These are phyloP conservation scores for Pristionchus arcanus DNA, from an alignment of 2,888 invertebrate species.

Conservation along the genomic window DNA sequence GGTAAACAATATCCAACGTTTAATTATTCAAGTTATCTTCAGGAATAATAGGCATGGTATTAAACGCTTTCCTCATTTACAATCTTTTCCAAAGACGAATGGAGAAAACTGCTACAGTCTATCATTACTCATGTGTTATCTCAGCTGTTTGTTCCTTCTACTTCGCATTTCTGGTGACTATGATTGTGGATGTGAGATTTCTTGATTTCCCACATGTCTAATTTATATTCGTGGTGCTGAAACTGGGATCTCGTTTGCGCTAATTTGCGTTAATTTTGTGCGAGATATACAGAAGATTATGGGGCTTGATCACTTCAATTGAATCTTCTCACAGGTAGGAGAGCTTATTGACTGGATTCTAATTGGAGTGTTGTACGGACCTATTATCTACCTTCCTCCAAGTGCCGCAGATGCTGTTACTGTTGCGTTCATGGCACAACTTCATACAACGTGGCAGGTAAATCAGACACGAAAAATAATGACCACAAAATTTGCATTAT, in stretches of 20 bases:
- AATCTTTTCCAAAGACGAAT: neutral
- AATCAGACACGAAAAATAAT: too few species aligned
- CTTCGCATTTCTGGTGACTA: neutral
- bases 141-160: neutral
- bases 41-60: neutral
- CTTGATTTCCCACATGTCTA: too few species aligned
- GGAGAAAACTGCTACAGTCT: neutral
- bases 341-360: neutral
- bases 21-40: neutral
- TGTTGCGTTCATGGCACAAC: neutral
- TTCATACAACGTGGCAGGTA: neutral
- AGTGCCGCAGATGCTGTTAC: neutral
- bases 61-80: neutral
- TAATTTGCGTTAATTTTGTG: too few species aligned
- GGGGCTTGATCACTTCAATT: too few species aligned
- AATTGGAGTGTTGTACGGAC: neutral
- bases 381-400: neutral
- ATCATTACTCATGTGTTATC: neutral
- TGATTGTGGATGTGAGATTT: neutral
- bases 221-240: too few species aligned
- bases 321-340: neutral
- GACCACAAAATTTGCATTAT: neutral
- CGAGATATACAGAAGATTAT: too few species aligned
- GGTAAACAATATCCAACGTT: neutral
- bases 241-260: too few species aligned